phyloP scores from a whole-genome alignment of 2,888 invertebrate genomes.

The Ormyrus labotus region DNA sequence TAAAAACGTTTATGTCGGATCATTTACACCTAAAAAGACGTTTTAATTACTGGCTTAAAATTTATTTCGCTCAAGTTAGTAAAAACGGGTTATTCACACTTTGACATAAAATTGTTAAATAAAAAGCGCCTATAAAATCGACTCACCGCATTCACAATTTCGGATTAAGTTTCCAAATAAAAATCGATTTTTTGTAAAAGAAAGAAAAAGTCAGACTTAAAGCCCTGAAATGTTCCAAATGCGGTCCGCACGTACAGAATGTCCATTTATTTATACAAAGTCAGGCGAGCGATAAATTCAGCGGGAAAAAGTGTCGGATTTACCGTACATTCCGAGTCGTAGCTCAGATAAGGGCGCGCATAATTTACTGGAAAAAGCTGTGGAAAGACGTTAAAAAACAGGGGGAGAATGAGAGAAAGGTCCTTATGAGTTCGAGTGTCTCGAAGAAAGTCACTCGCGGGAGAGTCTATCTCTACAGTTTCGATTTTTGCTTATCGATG shows the following conservation, averaged over 20 bases:
- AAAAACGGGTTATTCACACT: no score
- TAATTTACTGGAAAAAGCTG: slow-evolving; percentile 41
- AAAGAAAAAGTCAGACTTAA: neutral
- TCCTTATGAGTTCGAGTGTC: slow-evolving; percentile 13
- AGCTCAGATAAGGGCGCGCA: slow-evolving; percentile 47
- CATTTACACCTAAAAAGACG: no score
- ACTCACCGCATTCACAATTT: neutral
- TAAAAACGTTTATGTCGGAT: no score
- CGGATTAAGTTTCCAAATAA: no score
- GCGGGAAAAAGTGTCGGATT: slow-evolving; percentile 45
- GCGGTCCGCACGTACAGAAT: neutral
- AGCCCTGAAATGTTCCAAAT: neutral
- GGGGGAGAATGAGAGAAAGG: neutral
- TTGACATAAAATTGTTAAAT: neutral
- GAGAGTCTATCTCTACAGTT: neutral
- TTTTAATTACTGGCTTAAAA: no score
- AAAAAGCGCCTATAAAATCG: neutral
- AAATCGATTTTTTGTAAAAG: no score
- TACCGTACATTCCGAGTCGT: slow-evolving; percentile 24
- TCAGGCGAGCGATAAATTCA: slow-evolving; percentile 37
- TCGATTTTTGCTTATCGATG: slow-evolving; percentile 45
- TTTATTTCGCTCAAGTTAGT: no score
- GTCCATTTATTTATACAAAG: slow-evolving; percentile 16
- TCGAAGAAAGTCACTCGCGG: slow-evolving; percentile 1
- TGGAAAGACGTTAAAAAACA: neutral